Conservation (phyloP, 2,888 invertebrate genomes). For the Willowsia nigromaculata region DNA sequence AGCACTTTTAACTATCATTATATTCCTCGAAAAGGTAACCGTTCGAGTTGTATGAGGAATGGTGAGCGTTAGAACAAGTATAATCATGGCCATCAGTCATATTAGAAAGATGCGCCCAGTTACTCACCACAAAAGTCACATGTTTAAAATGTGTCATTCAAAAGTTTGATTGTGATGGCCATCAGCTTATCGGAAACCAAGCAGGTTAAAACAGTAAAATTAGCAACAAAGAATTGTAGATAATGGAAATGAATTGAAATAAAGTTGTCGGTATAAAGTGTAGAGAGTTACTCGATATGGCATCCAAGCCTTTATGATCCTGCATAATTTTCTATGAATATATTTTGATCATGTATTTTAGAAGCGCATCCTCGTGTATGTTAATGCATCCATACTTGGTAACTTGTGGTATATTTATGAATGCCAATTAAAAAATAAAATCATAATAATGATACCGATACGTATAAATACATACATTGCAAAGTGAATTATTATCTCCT, state of each 20-base stretch:
- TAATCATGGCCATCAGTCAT: background rate
- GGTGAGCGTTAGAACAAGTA: background rate
- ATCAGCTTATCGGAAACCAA: constrained; percentile 15
- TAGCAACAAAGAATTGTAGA: background rate
- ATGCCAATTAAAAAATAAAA: constrained; percentile 15
- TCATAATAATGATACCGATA: background rate
- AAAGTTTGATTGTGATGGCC: constrained; percentile 39
- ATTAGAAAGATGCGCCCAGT: constrained; percentile 15
- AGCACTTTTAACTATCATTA: constrained; percentile 22
- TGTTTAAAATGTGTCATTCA: constrained; percentile 47
- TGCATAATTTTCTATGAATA: too few species aligned
- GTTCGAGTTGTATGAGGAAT: background rate
- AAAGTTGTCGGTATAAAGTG: too few species aligned
- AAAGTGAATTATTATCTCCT: background rate
- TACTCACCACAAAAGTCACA: constrained; percentile 12
- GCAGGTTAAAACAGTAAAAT: background rate
- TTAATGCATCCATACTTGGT: constrained; percentile 9
- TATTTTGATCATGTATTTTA: too few species aligned
- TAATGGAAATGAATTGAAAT: background rate
- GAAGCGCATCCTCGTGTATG: background rate
- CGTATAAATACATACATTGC: background rate
- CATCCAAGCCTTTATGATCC: too few species aligned
- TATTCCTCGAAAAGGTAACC: background rate
- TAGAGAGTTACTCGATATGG: too few species aligned
- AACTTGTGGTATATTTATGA: constrained; percentile 26